Percentiles rank a stretch among this genome's conserved stretches.
These are phyloP conservation scores for Empidonax alnorum DNA, from an alignment of 2,113 vertebrate species.

Conservation along the genomic window DNA sequence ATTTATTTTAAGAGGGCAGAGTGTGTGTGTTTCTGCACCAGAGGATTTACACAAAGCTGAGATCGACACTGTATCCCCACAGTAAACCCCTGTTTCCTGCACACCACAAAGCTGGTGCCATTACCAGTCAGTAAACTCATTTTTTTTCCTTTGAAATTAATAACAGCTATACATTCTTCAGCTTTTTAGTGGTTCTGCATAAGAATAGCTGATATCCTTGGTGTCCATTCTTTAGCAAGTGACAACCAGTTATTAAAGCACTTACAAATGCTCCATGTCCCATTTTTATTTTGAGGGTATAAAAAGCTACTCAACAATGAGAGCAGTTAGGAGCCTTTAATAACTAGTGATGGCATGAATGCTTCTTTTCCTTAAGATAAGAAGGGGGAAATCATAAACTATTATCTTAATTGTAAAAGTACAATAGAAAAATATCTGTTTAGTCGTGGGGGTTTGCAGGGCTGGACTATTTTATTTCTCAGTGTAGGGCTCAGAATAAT, in stretches of 20 bases:
- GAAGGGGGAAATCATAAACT: background rate
- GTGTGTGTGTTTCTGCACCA: background rate
- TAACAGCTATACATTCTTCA: background rate
- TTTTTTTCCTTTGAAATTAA: slow-evolving; percentile 19
- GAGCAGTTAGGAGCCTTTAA: background rate
- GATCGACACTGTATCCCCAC: background rate
- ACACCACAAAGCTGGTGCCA: background rate
- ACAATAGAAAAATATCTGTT: background rate
- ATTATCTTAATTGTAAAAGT: background rate
- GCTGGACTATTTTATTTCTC: background rate
- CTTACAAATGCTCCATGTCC: background rate
- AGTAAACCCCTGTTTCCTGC: background rate
- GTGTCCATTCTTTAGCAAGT: background rate
- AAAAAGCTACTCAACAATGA: background rate
- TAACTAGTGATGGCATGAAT: background rate
- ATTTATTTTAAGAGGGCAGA: background rate
- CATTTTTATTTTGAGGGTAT: slow-evolving; percentile 8
- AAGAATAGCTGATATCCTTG: slow-evolving; percentile 42
- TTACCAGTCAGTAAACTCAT: background rate
- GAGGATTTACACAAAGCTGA: background rate
- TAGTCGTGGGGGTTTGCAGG: background rate
- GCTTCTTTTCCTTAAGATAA: slow-evolving; percentile 4
- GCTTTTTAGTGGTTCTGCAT: background rate
- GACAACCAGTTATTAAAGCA: slow-evolving; percentile 47
- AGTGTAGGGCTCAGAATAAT: background rate